Evolutionary conservation across 2,888 invertebrate genomes (phyloP).

Genomic region (Blomia tropicalis): DNA sequence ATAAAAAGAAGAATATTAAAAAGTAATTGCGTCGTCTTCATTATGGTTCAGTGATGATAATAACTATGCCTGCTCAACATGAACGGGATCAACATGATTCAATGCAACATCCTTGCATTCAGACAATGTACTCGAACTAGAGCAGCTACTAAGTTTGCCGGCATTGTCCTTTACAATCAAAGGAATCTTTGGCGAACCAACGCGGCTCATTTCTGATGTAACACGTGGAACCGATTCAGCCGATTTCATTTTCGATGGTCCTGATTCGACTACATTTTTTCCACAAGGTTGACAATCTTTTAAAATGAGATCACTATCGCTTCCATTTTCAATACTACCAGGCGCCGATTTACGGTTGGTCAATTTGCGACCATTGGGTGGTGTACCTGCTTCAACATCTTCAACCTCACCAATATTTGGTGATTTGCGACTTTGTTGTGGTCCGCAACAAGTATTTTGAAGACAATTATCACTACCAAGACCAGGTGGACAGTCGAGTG

Average conservation of each 20-base stretch:
- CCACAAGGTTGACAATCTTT: neutral
- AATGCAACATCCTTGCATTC: neutral
- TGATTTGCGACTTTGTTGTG: constrained; percentile 38
- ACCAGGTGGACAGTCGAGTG: constrained; percentile 62
- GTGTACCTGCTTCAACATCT: neutral
- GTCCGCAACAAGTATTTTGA: constrained; percentile 72
- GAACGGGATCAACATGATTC: too few relatives aligned
- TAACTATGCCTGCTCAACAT: too few relatives aligned
- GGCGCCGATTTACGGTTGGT: neutral
- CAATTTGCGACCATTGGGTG: neutral
- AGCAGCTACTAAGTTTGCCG: constrained; percentile 6
- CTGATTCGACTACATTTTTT: neutral
- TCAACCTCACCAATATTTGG: constrained; percentile 36
- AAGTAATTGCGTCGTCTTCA: too few relatives aligned
- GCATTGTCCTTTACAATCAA: neutral
- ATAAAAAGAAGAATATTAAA: too few relatives aligned
- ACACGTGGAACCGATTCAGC: neutral
- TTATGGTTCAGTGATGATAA: too few relatives aligned
- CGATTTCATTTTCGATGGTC: neutral
- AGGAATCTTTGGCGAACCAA: neutral
- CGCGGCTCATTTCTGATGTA: neutral
- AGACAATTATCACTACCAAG: constrained; percentile 53
- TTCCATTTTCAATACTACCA: neutral
- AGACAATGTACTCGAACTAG: neutral
- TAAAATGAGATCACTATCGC: constrained; percentile 5